These are phyloP conservation scores for Noctua janthe DNA, from an alignment of 2,888 invertebrate species.

Conservation along the genomic window DNA sequence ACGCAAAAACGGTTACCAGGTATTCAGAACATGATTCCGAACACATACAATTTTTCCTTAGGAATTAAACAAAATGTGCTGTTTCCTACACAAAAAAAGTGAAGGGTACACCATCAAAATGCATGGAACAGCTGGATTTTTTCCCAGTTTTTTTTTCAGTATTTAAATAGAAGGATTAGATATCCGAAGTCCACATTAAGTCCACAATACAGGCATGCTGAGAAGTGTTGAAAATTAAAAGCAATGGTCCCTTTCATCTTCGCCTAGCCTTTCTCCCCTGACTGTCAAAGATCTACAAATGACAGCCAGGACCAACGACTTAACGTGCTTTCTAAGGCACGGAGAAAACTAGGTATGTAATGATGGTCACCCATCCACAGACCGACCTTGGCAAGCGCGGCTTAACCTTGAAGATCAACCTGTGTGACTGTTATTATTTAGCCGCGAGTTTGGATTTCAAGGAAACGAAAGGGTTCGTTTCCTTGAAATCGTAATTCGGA, in stretches of 20 bases:
- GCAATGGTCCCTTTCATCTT: too few species aligned
- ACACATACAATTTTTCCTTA: too few species aligned
- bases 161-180: not conserved
- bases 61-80: too few species aligned
- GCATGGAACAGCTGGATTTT: too few species aligned
- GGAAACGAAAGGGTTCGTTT: too few species aligned
- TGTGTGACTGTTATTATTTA: not conserved
- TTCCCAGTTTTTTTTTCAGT: too few species aligned
- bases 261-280: too few species aligned
- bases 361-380: not conserved
- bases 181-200: not conserved
- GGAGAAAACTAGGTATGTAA: not conserved
- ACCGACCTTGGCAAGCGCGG: not conserved
- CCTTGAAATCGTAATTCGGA: not conserved
- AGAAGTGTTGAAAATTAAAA: not conserved
- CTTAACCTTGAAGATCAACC: not conserved
- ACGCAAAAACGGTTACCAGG: too few species aligned
- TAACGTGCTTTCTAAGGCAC: not conserved
- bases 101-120: too few species aligned
- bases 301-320: not conserved
- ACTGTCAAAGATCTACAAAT: not conserved
- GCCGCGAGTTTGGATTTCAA: not conserved
- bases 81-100: too few species aligned
- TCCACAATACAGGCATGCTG: not conserved
- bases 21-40: too few species aligned